A percentile compares a stretch with the other conserved stretches of the same genome.
Conservation (phyloP, 2,113 vertebrate species). For the Puntigrus tetrazona region DNA sequence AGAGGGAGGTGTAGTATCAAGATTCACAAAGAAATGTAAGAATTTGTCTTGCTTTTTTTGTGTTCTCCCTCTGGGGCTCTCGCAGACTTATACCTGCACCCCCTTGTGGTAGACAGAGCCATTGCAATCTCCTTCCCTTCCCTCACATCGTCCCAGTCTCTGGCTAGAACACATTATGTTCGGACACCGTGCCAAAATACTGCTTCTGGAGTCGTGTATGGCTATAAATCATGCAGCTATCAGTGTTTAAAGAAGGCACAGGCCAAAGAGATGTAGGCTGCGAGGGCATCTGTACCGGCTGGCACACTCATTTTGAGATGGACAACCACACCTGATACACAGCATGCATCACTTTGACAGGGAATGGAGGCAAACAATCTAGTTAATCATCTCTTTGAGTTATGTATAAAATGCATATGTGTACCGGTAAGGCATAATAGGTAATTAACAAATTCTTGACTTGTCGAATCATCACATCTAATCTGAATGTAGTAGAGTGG, state of each 20-base stretch:
- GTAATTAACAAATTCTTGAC: too few species aligned
- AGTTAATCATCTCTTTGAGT: not conserved
- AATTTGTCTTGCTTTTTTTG: not conserved
- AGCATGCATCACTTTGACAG: constrained; percentile 11
- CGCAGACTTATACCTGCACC: constrained; percentile 59
- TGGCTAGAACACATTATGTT: constrained; percentile 27
- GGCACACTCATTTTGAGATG: constrained; percentile 43
- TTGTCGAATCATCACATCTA: not conserved
- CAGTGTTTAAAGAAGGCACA: constrained; percentile 43
- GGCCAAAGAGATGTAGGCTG: constrained; percentile 48
- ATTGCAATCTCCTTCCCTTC: constrained; percentile 55
- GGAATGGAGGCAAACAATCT: not conserved
- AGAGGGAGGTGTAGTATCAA: not conserved
- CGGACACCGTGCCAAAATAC: constrained; percentile 19
- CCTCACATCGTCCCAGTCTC: constrained; percentile 13
- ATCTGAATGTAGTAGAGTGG: not conserved
- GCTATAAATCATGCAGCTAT: constrained; percentile 54
- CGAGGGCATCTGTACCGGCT: constrained; percentile 52
- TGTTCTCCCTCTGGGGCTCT: not conserved
- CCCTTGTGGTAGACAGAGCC: constrained; percentile 70
- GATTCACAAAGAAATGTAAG: not conserved
- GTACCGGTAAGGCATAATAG: not conserved
- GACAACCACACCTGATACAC: constrained; percentile 21
- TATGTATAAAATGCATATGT: not conserved
- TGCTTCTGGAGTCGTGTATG: constrained; percentile 47